Conservation (phyloP, 2,888 invertebrate species). For the Nyleta sp. region DNA sequence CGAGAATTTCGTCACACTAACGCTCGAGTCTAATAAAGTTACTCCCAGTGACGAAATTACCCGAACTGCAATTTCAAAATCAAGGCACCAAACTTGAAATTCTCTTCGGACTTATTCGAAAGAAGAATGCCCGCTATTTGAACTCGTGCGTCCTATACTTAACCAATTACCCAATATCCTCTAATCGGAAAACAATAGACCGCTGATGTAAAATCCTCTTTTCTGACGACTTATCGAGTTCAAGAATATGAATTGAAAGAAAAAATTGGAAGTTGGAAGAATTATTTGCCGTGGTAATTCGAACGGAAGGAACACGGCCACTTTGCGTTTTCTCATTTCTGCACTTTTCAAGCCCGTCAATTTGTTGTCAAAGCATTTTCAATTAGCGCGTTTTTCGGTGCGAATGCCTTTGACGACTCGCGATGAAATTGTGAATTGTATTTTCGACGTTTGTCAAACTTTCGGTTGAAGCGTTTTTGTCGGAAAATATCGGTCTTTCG, state of each 20-base stretch:
- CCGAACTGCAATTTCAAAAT: not conserved
- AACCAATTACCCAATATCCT: no score
- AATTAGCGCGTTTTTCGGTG: constrained; percentile 28
- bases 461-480: constrained; percentile 26
- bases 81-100: no score
- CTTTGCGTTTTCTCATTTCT: constrained; percentile 24
- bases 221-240: no score
- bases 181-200: no score
- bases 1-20: constrained; percentile 14
- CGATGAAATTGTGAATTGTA: constrained; percentile 40
- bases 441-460: constrained; percentile 51
- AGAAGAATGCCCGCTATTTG: no score
- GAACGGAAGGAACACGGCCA: constrained; percentile 6
- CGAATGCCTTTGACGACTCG: constrained; percentile 25
- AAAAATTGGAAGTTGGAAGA: no score
- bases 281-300: constrained; percentile 1
- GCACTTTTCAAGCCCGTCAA: not conserved
- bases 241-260: no score
- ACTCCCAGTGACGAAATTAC: not conserved
- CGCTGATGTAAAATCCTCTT: no score
- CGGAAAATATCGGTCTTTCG: constrained; percentile 36
- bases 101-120: no score
- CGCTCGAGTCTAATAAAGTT: constrained; percentile 3
- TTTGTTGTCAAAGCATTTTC: constrained; percentile 41
- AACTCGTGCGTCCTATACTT: no score